Evolutionary conservation across 1,140 invertebrate species (phyloP), one percentile per base, ranked within the genome.

Genomic region (Papilio helenus): DNA sequence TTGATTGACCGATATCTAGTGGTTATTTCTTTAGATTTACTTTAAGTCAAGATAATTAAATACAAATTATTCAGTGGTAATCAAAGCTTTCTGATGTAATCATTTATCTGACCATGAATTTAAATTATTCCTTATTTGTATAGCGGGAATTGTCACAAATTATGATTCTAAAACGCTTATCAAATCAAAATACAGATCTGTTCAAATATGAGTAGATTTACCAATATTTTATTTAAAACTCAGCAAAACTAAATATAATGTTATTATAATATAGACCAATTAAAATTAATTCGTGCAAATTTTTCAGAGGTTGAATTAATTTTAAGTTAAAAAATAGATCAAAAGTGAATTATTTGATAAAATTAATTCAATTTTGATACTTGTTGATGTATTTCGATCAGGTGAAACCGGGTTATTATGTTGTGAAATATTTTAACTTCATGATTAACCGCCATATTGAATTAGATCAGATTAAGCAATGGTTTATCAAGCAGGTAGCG

Each of bases 361-460:
- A 77, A 77, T 77, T 61, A 77, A 77, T 77, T 77, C 51, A 77
- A 77, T 77, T 74, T 46, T 34, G 8, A 77, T 77, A 77, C 55
- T 61, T 23, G 55, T 77, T 61, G 29, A 61, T 77, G 76, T 58
- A 77, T 77, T 77, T 77, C 76, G 76, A 77, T 77, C 58, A 77
- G 51, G 51, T 49, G 34, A 23, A 77, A 77, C 76, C 76, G 26
- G 76, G 39, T 77, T 39, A 77, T 77, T 77, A 77, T 77, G 76
- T 77, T 77, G 61, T 68, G 76, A 61, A 77, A 77, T 77, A 61
- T 34, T 42, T 61, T 77, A 65, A 77, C 76, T 77, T 77, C 76
- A 77, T 77, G 76, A 77, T 77, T 77, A 77, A 77, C 76, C 23
- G 76, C 76, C 55, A 77, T 77, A 61, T 77, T 77, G 76, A 77